Conservation (phyloP, 2,113 vertebrate genomes). For the Siniperca knerii region DNA sequence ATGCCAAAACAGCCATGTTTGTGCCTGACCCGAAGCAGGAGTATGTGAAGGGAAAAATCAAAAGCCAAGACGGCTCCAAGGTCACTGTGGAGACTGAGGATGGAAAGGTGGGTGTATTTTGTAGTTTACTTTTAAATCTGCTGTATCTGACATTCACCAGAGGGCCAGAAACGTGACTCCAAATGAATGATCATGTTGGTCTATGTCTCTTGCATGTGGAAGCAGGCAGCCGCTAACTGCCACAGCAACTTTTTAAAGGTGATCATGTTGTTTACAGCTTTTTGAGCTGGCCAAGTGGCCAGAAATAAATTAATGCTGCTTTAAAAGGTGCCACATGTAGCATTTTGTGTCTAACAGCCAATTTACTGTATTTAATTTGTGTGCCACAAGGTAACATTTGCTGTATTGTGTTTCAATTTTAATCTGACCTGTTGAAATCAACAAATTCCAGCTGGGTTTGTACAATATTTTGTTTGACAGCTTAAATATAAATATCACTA, state of each 20-base stretch:
- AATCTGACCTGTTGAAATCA: background rate
- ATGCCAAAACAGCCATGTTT: conserved; percentile 87
- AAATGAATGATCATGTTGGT: no score
- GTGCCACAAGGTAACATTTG: background rate
- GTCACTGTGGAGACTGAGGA: conserved; percentile 86
- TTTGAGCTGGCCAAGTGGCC: background rate
- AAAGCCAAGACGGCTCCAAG: conserved; percentile 79
- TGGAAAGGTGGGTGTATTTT: conserved; percentile 77
- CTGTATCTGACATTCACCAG: no score
- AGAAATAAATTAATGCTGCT: background rate
- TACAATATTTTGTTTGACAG: no score
- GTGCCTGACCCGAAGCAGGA: conserved; percentile 85
- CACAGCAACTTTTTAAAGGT: no score
- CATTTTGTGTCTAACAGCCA: background rate
- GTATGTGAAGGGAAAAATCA: conserved; percentile 87
- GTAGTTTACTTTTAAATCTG: background rate
- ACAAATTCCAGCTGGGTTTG: background rate
- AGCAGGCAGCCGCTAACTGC: no score
- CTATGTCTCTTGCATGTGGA: no score
- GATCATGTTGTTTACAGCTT: background rate
- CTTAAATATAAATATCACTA: background rate
- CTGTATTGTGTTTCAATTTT: background rate
- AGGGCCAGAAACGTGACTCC: no score
- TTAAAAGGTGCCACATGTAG: background rate
- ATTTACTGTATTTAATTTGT: background rate